These are phyloP conservation scores for Cebidichthys violaceus DNA, from an alignment of 2,113 vertebrate species.

Conservation along the genomic window DNA sequence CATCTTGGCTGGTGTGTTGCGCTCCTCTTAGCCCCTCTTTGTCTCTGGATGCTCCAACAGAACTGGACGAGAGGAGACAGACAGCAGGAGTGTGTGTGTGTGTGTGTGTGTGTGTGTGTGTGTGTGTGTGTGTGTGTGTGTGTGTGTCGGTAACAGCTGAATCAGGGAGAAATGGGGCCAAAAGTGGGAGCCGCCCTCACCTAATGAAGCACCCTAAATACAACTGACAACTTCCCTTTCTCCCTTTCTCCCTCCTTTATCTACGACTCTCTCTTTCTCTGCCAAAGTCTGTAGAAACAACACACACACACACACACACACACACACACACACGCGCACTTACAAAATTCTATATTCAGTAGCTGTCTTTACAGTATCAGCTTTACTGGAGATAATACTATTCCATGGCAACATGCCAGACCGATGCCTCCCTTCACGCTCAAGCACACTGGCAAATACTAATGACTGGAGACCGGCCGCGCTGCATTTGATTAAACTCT, in stretches of 20 bases:
- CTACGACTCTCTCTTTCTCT: neutral
- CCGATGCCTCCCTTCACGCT: conserved; percentile 16
- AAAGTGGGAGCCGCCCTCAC: conserved; percentile 34
- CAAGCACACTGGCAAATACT: conserved; percentile 15
- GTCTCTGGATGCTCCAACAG: conserved; percentile 12
- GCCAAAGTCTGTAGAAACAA: conserved; percentile 2
- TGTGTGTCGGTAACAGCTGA: conserved; percentile 45
- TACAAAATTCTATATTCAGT: conserved; percentile 11
- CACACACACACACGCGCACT: neutral
- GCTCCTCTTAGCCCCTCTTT: conserved; percentile 20
- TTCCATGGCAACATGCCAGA: conserved; percentile 32
- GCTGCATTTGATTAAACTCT: conserved; percentile 23
- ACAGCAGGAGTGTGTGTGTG: neutral
- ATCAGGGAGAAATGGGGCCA: conserved; percentile 63
- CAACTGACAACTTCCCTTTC: conserved; percentile 27
- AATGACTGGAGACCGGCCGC: neutral
- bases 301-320: neutral
- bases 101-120: conserved; percentile 1
- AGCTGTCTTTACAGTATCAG: conserved; percentile 24
- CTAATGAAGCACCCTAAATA: conserved; percentile 61
- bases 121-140: conserved; percentile 1
- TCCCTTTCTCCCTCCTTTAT: neutral
- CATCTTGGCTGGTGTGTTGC: conserved; percentile 20
- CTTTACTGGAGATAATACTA: conserved; percentile 19
- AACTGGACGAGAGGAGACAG: neutral